Evolutionary conservation across 2,113 vertebrate species (phyloP).

Genomic region (Psittacula cyanocephala): DNA sequence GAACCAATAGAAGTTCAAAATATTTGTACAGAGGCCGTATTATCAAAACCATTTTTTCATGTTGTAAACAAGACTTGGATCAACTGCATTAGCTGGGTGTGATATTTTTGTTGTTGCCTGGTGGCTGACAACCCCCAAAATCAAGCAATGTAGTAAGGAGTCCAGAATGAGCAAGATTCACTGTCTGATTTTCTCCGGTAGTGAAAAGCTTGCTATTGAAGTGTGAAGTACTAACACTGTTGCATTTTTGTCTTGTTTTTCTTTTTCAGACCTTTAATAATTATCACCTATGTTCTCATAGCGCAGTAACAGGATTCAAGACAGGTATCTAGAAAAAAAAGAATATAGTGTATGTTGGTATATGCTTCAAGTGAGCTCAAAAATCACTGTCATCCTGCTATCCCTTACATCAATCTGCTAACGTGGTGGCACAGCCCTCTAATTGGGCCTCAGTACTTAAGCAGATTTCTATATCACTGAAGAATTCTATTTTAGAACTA

Average conservation of each 20-base stretch:
- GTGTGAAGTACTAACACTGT: no score
- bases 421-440: rapidly evolving
- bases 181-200: not conserved
- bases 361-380: not conserved
- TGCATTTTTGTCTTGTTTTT: not conserved
- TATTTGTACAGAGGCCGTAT: not conserved
- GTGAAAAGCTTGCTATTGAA: not conserved
- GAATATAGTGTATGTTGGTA: not conserved
- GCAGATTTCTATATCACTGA: not conserved
- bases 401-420: not conserved
- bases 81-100: not conserved
- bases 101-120: not conserved
- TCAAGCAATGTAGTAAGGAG: not conserved
- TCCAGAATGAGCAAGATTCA: not conserved
- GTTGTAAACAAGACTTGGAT: not conserved
- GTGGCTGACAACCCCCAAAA: not conserved
- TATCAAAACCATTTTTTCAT: not conserved
- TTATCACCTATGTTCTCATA: not conserved
- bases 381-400: not conserved
- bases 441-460: not conserved
- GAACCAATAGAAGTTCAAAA: not conserved
- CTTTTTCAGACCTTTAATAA: not conserved
- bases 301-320: not conserved
- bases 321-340: not conserved
- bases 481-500: not conserved